Evolutionary conservation across 2,888 invertebrate genomes (phyloP), one percentile per base, ranked within the genome.

Genomic region (Rutpela maculata): DNA sequence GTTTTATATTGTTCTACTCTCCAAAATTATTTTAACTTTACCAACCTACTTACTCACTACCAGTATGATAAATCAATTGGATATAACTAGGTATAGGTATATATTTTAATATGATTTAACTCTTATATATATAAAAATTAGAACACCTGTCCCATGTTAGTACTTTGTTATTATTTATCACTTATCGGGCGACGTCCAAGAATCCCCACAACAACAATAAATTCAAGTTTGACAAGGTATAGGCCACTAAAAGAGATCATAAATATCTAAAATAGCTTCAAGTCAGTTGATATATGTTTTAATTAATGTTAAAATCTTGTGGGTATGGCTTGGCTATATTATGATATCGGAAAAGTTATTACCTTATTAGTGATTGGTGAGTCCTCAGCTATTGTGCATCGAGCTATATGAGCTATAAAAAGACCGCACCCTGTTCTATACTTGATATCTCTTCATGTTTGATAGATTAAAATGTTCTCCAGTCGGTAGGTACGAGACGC

Each of bases 301-400:
- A 86, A 86, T 87, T 86, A 86, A 85, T 86, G 84, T 82, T 82
- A 81, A 82, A 82, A 81, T 83, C 79, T 75, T 76, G 50, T 81
- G 84, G 85, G 85, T 78, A 82, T 67, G 85, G 85, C 84, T 35
- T 76, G 79, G 75, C 82, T 76, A 79, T 85, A 87, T 88, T 88
- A 88, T 88, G 87, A 88, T 88, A 89, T 88, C 88, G 85, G 83
- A 83, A 82, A 86, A 88, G 86, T 88, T 87, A 88, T 86, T 84
- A 84, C 84, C 86, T 87, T 89, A 88, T 88, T 88, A 88, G 87
- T 85, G 88, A 88, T 89, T 88, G 88, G 87, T 86, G 84, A 79
- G 83, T 82, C 82, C 83, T 79, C 59, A 77, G 80, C 82, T 83
- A 84, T 85, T 85, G 84, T 84, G 83, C 82, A 83, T 85, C 85